Percentiles rank a stretch among this genome's conserved stretches.
Evolutionary conservation across 2,797 vertebrate species (phyloP).

Genomic region (Australoheros facetus): DNA sequence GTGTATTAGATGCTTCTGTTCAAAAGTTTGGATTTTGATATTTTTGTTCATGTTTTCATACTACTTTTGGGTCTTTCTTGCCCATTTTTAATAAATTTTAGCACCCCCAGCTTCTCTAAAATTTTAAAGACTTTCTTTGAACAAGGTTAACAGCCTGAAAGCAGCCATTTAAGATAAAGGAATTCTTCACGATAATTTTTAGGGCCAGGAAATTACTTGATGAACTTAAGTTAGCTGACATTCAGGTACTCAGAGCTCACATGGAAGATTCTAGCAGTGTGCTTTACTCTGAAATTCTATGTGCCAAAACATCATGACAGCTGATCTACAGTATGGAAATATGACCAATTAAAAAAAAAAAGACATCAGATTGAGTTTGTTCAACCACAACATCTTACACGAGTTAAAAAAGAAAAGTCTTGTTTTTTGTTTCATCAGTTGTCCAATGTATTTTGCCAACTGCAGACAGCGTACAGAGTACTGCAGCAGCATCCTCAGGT

Average conservation of each 20-base stretch:
- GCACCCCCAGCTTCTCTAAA: too few relatives aligned
- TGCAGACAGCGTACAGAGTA: conserved; percentile 73
- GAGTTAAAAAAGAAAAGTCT: neutral
- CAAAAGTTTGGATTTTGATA: too few relatives aligned
- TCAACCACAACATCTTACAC: neutral
- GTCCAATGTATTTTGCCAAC: neutral
- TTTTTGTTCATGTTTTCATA: too few relatives aligned
- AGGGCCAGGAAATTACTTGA: neutral
- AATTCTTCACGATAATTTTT: neutral
- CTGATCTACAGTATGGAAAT: neutral
- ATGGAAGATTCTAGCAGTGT: neutral
- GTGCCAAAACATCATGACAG: neutral
- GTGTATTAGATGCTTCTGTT: too few relatives aligned
- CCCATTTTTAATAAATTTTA: too few relatives aligned
- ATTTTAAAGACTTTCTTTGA: too few relatives aligned
- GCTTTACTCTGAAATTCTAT: neutral
- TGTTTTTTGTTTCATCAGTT: neutral
- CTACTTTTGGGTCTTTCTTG: too few relatives aligned
- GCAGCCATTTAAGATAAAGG: neutral
- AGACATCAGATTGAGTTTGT: neutral
- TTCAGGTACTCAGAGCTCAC: neutral
- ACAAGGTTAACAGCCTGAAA: too few relatives aligned
- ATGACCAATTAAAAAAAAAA: neutral
- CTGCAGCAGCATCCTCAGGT: conserved; percentile 78
- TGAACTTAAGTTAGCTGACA: neutral